Evolutionary conservation across 1,140 invertebrate genomes (phyloP), one percentile per base, ranked within the genome.

Genomic region (Archegozetes longisetosus): DNA sequence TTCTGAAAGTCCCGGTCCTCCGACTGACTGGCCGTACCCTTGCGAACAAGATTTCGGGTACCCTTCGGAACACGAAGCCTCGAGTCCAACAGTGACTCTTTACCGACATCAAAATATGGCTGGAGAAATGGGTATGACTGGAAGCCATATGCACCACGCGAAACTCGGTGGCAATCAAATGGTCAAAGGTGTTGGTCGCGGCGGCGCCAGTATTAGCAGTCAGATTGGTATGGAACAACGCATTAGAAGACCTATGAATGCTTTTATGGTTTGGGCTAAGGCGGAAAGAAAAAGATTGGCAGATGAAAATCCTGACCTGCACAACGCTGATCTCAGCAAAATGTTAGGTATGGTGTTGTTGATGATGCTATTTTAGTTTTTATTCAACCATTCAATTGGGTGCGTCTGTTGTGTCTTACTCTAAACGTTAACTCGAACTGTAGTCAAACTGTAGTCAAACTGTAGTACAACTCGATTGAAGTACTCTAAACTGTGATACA

Each of bases 181-280:
- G n/a, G 3, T 3, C 48, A 58, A 40, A n/a, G 13, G 24, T 27
- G 13, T 14, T 20, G 23, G 32, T 26, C n/a, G 12, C 47, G 22
- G 27, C 53, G 48, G 26, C 26, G 20, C 13, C 51, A 54, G 20
- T 20, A 59, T 26, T 20, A 17, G 9, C 24, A 55, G 13, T 46
- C 23, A 20, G 12, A 55, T 20, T 6, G n/a, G 14, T 14, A 53
- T 32, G 3, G 66, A 66, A 24, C 61, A 61, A 29, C 53, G 68
- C 13, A 68, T 68, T 55, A 62, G 68, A 47, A 62, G 69, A n/a
- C 69, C 69, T 4, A 70, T 70, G 69, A 70, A 70, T 57, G 70
- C 70, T 4, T 71, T 71, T 28, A 71, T 71, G 70, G 70, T 71
- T 3, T 71, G 70, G 70, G 70, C 70, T 4, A 72, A 71, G 60